These are phyloP conservation scores for Sinopyrophorus schimmeli DNA, from an alignment of 2,888 invertebrate genomes.

Conservation along the genomic window DNA sequence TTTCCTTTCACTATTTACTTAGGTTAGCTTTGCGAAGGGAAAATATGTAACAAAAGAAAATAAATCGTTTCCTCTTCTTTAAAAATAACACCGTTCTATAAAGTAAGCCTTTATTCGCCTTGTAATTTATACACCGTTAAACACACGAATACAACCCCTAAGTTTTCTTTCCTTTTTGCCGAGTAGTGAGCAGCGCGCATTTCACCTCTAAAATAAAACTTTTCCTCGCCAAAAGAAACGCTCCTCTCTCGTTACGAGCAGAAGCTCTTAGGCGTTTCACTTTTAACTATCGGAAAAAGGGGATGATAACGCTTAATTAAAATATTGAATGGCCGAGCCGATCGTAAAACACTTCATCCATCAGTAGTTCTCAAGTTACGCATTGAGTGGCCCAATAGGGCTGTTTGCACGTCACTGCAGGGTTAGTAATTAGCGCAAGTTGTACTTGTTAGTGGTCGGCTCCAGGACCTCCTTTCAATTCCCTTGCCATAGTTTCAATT, in stretches of 20 bases:
- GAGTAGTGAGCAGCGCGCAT: too few species aligned
- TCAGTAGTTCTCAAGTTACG: conserved; percentile 22
- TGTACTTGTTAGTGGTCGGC: conserved; percentile 28
- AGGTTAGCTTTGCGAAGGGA: conserved; percentile 27
- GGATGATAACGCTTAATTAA: too few species aligned
- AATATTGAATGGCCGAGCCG: too few species aligned
- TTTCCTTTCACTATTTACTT: conserved; percentile 24
- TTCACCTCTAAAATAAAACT: too few species aligned
- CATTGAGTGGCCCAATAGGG: conserved; percentile 10
- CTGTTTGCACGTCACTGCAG: conserved; percentile 23
- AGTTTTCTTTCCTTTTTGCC: too few species aligned
- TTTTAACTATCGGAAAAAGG: too few species aligned
- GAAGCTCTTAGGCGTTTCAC: too few species aligned
- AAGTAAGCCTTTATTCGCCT: conserved; percentile 17
- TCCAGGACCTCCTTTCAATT: conserved; percentile 27
- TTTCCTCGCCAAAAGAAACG: too few species aligned
- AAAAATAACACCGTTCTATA: conserved; percentile 20
- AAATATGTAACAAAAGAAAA: conserved; percentile 35
- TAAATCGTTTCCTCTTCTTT: conserved; percentile 32
- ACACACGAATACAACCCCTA: too few species aligned
- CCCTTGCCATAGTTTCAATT: conserved; percentile 17
- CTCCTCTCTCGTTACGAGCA: too few species aligned
- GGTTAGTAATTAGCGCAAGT: conserved; percentile 28
- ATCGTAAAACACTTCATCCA: conserved; percentile 15
- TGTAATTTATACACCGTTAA: conserved; percentile 26